A percentile compares a stretch with the other conserved stretches of the same genome.
Evolutionary conservation across 2,797 vertebrate species (phyloP).

Genomic region (Melopsittacus undulatus): DNA sequence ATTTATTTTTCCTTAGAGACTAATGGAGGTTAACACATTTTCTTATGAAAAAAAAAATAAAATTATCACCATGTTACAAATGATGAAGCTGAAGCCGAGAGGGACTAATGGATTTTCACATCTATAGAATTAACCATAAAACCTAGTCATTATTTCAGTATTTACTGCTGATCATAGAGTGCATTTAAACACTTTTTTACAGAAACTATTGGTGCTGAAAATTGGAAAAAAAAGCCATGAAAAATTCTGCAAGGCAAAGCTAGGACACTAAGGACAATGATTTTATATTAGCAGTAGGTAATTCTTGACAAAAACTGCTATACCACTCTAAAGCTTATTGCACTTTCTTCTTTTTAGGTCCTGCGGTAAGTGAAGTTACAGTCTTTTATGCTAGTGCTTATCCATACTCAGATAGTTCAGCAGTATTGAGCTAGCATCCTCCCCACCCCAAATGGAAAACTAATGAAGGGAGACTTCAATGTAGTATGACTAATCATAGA

Average conservation of each 20-base stretch:
- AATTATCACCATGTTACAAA: neutral
- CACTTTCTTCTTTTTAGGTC: neutral
- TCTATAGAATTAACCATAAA: neutral
- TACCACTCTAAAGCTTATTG: neutral
- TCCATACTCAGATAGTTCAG: neutral
- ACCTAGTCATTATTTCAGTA: neutral
- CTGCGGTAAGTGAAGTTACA: neutral
- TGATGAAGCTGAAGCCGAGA: neutral
- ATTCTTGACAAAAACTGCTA: neutral
- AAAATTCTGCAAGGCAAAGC: neutral
- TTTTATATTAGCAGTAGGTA: neutral
- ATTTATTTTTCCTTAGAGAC: neutral
- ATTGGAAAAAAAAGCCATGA: neutral
- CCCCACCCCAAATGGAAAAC: rapidly evolving
- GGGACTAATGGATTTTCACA: neutral
- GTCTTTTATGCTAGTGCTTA: neutral
- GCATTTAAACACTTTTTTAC: neutral
- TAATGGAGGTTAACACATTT: neutral
- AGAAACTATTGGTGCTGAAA: neutral
- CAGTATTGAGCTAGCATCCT: neutral
- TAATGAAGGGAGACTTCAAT: neutral
- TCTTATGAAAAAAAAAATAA: neutral
- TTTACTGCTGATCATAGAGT: neutral
- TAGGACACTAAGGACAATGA: neutral
- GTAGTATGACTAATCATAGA: neutral